Conservation (phyloP, 1,140 invertebrate genomes). For the Brachionus paranguensis region DNA sequence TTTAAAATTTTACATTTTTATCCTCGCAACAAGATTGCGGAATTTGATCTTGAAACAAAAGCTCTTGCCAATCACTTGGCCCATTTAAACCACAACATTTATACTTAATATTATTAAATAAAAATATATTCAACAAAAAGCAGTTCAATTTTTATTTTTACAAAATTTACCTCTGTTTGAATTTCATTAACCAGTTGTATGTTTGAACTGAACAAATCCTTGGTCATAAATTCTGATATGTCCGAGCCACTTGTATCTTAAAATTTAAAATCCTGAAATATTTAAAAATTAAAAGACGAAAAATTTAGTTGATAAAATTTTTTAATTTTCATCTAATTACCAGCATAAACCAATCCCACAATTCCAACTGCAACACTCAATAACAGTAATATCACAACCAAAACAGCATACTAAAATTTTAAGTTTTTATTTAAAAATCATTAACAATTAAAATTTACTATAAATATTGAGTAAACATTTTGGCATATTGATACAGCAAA, state of each 20-base stretch:
- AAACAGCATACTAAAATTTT: neutral
- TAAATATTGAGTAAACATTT: neutral
- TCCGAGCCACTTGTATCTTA: neutral
- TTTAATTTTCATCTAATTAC: neutral
- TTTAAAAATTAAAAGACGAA: too few species aligned
- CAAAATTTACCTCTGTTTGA: neutral
- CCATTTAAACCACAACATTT: constrained; percentile 14
- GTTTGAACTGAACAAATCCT: neutral
- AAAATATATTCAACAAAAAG: too few species aligned
- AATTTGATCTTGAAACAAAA: neutral
- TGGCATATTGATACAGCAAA: neutral
- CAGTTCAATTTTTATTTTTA: too few species aligned
- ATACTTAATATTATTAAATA: neutral
- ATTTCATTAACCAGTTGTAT: neutral
- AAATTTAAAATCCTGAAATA: neutral
- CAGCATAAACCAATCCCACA: neutral
- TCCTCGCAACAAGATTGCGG: neutral
- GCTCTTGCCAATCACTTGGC: neutral
- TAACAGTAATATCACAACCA: neutral
- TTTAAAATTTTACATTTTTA: neutral
- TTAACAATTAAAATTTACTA: neutral
- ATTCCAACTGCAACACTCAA: neutral
- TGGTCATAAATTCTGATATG: neutral
- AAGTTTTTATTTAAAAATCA: neutral
- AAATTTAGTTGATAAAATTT: neutral